Percentiles rank a stretch among this genome's conserved stretches.
Conservation (phyloP, 1,140 invertebrate genomes). For the Trichogramma pretiosum region DNA sequence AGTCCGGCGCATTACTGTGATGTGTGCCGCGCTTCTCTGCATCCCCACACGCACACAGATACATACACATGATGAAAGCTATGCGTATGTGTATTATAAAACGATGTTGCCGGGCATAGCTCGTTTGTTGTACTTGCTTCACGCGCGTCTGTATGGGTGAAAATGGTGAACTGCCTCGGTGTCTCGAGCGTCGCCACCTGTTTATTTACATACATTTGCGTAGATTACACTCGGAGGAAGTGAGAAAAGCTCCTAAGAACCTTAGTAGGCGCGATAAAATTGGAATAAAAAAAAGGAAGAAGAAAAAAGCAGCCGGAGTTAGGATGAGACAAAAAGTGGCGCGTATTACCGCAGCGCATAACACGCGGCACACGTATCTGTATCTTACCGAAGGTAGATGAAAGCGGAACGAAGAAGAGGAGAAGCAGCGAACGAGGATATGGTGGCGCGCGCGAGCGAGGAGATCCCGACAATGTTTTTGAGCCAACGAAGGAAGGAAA, state of each 20-base stretch:
- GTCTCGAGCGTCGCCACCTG: too few relatives aligned
- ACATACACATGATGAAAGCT: too few relatives aligned
- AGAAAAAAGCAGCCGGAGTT: background rate
- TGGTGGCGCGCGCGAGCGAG: background rate
- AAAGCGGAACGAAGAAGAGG: background rate
- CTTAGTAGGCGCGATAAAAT: too few relatives aligned
- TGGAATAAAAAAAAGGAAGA: slow-evolving; percentile 5
- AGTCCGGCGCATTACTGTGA: slow-evolving; percentile 3
- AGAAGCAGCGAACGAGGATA: background rate
- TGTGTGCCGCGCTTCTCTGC: too few relatives aligned
- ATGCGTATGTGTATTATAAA: too few relatives aligned
- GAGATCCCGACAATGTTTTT: background rate
- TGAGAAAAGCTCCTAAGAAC: too few relatives aligned
- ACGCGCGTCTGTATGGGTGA: background rate
- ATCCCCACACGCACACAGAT: too few relatives aligned
- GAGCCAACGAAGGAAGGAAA: background rate
- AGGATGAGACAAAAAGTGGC: too few relatives aligned
- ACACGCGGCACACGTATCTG: too few relatives aligned
- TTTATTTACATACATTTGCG: background rate
- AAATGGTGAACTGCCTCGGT: too few relatives aligned
- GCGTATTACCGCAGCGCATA: too few relatives aligned
- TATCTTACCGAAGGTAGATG: too few relatives aligned
- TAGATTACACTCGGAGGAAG: background rate
- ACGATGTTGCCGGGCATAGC: background rate
- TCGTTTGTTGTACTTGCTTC: background rate